Conservation (phyloP, 1,140 invertebrate species). For the Nebria ingens region DNA sequence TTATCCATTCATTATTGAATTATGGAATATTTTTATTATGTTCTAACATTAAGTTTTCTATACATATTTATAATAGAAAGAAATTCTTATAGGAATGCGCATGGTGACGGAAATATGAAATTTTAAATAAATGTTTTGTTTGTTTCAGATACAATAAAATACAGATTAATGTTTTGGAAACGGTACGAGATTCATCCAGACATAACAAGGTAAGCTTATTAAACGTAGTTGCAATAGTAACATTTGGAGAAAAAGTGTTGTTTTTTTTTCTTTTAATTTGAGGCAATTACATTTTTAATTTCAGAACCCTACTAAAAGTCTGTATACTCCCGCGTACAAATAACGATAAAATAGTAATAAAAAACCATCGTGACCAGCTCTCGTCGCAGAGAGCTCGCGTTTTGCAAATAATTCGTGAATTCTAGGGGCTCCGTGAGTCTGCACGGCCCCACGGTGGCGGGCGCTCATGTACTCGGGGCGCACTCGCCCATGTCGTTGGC, state of each 20-base stretch:
- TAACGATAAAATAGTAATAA: no score
- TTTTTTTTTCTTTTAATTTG: no score
- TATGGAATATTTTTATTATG: constrained; percentile 15
- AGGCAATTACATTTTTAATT: no score
- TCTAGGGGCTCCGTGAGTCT: constrained; percentile 24
- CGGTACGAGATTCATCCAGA: constrained; percentile 53
- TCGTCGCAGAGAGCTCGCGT: background rate
- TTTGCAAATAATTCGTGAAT: constrained; percentile 16
- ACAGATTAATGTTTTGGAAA: constrained; percentile 49
- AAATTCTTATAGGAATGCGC: no score
- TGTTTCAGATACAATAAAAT: constrained; percentile 34
- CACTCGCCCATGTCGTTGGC: constrained; percentile 46
- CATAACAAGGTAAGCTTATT: constrained; percentile 49
- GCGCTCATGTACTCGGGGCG: constrained; percentile 47
- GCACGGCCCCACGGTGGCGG: constrained; percentile 41
- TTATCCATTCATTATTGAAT: background rate
- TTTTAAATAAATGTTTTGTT: constrained; percentile 12
- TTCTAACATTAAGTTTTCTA: no score
- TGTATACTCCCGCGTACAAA: no score
- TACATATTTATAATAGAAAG: no score
- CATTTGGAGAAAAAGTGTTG: no score
- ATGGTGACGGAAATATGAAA: no score
- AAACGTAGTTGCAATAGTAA: no score
- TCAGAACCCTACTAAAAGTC: no score
- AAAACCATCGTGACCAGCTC: no score